Evolutionary conservation across 2,113 vertebrate species (phyloP), one percentile per base, ranked within the genome.

Genomic region (Vulpes lagopus): DNA sequence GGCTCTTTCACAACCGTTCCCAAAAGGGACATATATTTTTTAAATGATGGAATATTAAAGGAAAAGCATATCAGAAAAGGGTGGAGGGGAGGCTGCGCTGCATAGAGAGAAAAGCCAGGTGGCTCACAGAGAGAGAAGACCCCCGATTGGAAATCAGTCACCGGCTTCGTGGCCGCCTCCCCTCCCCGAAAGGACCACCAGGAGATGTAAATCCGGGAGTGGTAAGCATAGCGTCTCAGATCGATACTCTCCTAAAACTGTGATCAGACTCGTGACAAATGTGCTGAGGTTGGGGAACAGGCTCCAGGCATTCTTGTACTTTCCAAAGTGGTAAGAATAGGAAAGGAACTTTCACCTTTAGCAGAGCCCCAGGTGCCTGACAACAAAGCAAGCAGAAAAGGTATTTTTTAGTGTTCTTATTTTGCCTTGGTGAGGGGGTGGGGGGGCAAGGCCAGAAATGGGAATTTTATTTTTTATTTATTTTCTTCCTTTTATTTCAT

Each of bases 151-250:
- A 64, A 87, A 25, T 35, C 30, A 64, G 25, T 9, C 79, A 19
- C n/a, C n/a, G 19, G 8, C 8, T 16, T 53, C 11, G 10, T 16
- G 73, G 19, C 49, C 51, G 35, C 69, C n/a, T 91, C 35, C 55
- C 11, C 8, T 43, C 79, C 64, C 60, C 0, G 7, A 79, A 69
- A 22, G 35, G 30, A 0, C 53, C 10, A 5, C n/a, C 23, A 62
- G 43, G 64, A 43, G 25, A 35, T 43, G 38, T 27, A 71, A 71
- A 57, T 87, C 59, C 65, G 51, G 25, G 12, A 32, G 5, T 12
- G 2, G 53, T 7, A 1, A 79, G 11, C 2, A 2, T 0, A 5
- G 3, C 27, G 49, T 10, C 73, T 4, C 25, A 10, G 35, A 35
- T 69, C 14, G 60, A 71, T 79, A 53, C 23, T 25, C 6, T 73